Percentiles rank a stretch among this genome's conserved stretches.
These are phyloP conservation scores for Dinomys branickii DNA, from an alignment of 2,113 vertebrate genomes.

Conservation along the genomic window DNA sequence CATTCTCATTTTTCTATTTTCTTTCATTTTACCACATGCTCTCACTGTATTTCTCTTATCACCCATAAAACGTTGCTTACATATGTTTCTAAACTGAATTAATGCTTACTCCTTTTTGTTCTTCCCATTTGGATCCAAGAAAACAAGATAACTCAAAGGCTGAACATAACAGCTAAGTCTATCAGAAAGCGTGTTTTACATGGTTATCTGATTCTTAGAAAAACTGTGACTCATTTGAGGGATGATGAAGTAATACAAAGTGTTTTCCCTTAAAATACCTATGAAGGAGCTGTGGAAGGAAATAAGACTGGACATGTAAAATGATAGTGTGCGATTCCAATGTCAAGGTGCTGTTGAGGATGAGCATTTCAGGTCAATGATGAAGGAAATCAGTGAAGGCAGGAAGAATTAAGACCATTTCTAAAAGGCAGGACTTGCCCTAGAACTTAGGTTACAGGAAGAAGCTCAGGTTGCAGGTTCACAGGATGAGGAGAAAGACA, in stretches of 20 bases:
- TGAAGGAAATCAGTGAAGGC: neutral
- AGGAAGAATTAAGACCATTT: neutral
- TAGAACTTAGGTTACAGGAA: neutral
- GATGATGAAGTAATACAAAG: neutral
- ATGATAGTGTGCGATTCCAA: neutral
- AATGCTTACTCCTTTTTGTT: neutral
- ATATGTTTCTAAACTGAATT: neutral
- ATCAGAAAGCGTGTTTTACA: neutral
- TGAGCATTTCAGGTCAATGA: neutral
- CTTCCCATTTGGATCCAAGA: neutral
- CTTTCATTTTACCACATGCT: neutral
- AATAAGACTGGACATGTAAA: neutral
- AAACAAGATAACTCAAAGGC: neutral
- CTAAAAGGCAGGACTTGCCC: neutral
- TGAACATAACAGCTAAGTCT: neutral
- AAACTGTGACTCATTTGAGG: neutral
- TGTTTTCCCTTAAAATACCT: neutral
- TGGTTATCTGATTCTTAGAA: neutral
- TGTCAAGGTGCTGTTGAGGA: neutral
- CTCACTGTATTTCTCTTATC: neutral
- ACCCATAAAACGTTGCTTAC: neutral
- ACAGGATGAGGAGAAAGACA: neutral
- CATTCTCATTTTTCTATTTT: neutral
- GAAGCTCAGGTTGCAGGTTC: neutral
- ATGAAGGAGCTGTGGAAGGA: neutral